Percentiles rank a stretch among this genome's conserved stretches.
phyloP scores from a whole-genome alignment of 2,113 vertebrate genomes.

The Chunga burmeisteri region DNA sequence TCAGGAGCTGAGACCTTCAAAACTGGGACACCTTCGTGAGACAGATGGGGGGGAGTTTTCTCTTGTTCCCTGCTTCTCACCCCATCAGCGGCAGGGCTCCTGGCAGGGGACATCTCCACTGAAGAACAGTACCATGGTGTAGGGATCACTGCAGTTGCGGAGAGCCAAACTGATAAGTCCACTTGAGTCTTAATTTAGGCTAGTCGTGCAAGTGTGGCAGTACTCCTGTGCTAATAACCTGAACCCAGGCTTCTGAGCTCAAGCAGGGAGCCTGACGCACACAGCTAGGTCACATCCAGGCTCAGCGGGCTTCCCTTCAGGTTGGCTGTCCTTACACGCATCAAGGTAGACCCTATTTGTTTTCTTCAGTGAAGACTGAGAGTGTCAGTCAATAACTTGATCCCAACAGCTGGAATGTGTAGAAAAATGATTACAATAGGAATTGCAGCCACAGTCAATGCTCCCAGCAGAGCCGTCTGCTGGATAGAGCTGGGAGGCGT shows the following conservation, averaged over 20 bases:
- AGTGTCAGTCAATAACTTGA: not conserved
- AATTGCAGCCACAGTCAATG: not conserved
- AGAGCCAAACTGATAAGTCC: not conserved
- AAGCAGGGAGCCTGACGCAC: not conserved
- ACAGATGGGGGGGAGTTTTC: no score
- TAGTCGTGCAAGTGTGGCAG: not conserved
- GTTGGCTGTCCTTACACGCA: not conserved
- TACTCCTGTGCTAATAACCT: not conserved
- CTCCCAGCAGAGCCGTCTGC: not conserved
- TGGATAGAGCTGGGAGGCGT: not conserved
- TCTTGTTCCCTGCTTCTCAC: not conserved
- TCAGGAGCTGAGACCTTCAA: not conserved
- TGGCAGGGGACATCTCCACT: not conserved
- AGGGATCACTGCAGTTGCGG: not conserved
- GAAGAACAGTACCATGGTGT: accelerated
- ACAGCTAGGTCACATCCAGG: not conserved
- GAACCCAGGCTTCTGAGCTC: not conserved
- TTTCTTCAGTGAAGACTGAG: not conserved
- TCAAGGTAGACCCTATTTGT: not conserved
- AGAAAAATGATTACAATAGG: not conserved
- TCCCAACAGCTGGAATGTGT: not conserved
- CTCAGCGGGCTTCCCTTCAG: not conserved
- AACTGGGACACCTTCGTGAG: not conserved
- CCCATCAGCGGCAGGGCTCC: accelerated
- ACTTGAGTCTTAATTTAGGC: not conserved